Conservation (phyloP, 2,888 invertebrate species). For the Acrobeloides nanus region DNA sequence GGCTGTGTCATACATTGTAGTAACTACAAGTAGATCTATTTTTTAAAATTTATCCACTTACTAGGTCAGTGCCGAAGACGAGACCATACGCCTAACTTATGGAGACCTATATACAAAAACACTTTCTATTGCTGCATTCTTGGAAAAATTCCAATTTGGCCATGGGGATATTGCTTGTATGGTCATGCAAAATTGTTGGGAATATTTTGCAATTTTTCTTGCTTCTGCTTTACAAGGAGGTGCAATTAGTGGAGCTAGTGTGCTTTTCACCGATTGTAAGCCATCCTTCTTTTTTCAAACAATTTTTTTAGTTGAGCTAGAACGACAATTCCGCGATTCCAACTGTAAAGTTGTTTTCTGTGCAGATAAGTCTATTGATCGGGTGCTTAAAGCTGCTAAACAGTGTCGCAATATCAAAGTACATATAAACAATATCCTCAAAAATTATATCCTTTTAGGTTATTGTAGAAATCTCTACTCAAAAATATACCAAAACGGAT, state of each 20-base stretch:
- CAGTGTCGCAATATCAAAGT: slow-evolving; percentile 19
- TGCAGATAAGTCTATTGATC: slow-evolving; percentile 20
- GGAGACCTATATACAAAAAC: no score
- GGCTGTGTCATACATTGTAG: no score
- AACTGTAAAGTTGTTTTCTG: slow-evolving; percentile 25
- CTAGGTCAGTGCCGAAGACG: no score
- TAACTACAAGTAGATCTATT: no score
- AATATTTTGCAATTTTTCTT: slow-evolving; percentile 28
- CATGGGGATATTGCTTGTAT: slow-evolving; percentile 32
- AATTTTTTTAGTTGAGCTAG: slow-evolving; percentile 30
- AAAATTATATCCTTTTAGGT: neutral
- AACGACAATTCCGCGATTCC: slow-evolving; percentile 31
- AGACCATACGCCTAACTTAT: no score
- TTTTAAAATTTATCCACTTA: no score
- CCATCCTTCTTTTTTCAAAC: neutral
- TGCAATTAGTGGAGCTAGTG: slow-evolving; percentile 40
- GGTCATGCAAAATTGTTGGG: slow-evolving; percentile 36
- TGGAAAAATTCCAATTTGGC: slow-evolving; percentile 23
- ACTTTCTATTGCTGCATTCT: no score
- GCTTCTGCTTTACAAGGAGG: slow-evolving; percentile 32
- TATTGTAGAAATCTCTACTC: no score
- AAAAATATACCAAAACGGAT: no score
- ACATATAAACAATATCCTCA: neutral
- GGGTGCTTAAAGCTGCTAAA: slow-evolving; percentile 26
- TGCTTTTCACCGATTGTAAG: slow-evolving; percentile 40